These are phyloP conservation scores for Mus spicilegus DNA, from an alignment of 2,113 vertebrate genomes.

Conservation along the genomic window DNA sequence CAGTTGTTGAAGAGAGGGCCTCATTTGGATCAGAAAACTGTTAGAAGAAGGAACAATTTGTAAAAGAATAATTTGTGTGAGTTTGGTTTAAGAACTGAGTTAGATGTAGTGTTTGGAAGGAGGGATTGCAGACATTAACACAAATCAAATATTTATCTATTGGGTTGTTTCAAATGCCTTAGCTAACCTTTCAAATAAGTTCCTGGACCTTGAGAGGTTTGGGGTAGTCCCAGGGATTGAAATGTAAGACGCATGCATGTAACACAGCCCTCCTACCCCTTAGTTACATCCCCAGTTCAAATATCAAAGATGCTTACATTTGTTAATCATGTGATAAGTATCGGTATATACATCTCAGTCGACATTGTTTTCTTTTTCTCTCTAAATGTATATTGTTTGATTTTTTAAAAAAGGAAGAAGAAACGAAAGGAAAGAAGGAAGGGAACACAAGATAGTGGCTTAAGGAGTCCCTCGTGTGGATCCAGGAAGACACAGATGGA, in stretches of 20 bases:
- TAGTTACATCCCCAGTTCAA: not conserved
- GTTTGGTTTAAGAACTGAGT: not conserved
- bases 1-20: not conserved
- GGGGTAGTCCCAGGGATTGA: not conserved
- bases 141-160: not conserved
- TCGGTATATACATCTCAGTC: not conserved
- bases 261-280: not conserved
- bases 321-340: not conserved
- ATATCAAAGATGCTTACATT: not conserved
- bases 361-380: not conserved
- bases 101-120: not conserved
- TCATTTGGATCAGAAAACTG: not conserved
- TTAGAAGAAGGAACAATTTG: not conserved
- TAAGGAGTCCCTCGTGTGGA: not conserved
- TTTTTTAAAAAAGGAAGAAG: not conserved
- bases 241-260: not conserved
- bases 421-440: not conserved
- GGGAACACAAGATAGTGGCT: not conserved
- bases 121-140: not conserved
- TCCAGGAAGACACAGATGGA: not conserved
- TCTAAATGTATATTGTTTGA: not conserved
- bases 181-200: not conserved
- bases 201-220: not conserved
- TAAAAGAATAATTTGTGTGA: not conserved
- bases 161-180: not conserved